A percentile compares a stretch with the other conserved stretches of the same genome.
Conservation (phyloP, 2,888 invertebrate genomes). For the Lepidochrysops patricia region DNA sequence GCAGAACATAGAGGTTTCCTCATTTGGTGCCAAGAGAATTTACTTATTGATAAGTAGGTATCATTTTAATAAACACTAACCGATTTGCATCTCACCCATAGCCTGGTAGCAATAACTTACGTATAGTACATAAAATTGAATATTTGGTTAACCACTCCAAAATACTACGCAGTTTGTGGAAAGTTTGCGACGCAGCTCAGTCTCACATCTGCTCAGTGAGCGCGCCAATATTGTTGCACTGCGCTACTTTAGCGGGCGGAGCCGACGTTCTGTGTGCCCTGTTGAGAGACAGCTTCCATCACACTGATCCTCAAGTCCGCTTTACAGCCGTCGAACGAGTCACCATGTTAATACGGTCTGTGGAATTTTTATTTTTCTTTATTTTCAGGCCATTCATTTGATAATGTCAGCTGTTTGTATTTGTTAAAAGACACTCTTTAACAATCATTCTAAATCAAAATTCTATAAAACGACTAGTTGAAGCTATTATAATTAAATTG, state of each 20-base stretch:
- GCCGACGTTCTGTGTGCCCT: conserved; percentile 96
- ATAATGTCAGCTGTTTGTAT: too few relatives aligned
- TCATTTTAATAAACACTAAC: background rate
- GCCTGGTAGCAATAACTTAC: too few relatives aligned
- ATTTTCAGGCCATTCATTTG: too few relatives aligned
- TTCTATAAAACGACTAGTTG: too few relatives aligned
- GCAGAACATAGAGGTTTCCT: conserved; percentile 94
- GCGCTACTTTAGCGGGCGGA: conserved; percentile 94
- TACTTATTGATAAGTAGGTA: conserved; percentile 90
- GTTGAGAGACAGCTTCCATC: conserved; percentile 96
- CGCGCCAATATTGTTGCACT: conserved; percentile 94
- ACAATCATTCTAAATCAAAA: too few relatives aligned
- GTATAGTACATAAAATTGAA: too few relatives aligned
- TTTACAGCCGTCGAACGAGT: conserved; percentile 97
- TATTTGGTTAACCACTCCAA: background rate
- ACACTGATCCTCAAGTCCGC: conserved; percentile 88
- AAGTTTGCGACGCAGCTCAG: conserved; percentile 90
- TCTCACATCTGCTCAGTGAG: conserved; percentile 95
- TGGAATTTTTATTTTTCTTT: too few relatives aligned
- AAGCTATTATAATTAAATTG: background rate
- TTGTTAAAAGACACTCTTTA: too few relatives aligned
- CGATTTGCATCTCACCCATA: too few relatives aligned
- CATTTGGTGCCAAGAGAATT: conserved; percentile 96
- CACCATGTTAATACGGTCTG: conserved; percentile 85
- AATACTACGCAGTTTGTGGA: conserved; percentile 84